Conservation (phyloP, 2,888 invertebrate species). For the Lasius fuliginosus region DNA sequence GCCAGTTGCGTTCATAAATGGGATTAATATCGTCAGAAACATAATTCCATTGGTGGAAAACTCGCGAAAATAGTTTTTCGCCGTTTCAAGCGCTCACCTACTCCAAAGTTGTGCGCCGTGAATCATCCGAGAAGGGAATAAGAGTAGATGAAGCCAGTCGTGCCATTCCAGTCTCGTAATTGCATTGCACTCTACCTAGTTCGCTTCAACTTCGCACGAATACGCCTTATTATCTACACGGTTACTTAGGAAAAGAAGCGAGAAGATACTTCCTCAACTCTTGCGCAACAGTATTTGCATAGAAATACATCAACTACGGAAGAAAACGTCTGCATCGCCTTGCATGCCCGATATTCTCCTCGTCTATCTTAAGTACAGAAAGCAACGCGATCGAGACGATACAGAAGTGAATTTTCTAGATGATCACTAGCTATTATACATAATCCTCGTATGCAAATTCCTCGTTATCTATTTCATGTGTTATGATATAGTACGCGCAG, state of each 20-base stretch:
- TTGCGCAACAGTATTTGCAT: slow-evolving; percentile 51
- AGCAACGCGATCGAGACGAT: background rate
- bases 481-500: background rate
- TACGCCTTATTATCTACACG: slow-evolving; percentile 51
- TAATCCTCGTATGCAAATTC: slow-evolving; percentile 5
- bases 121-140: slow-evolving; percentile 49
- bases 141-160: slow-evolving; percentile 55
- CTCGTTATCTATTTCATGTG: background rate
- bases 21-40: slow-evolving; percentile 35
- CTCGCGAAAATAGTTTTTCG: slow-evolving; percentile 38
- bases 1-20: slow-evolving; percentile 2
- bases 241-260: slow-evolving; percentile 46
- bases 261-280: slow-evolving; percentile 32
- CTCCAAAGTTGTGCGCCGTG: slow-evolving; percentile 32
- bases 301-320: slow-evolving; percentile 41
- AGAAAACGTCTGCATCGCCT: slow-evolving; percentile 25
- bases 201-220: slow-evolving; percentile 47
- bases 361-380: background rate
- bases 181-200: slow-evolving; percentile 46
- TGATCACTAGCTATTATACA: background rate
- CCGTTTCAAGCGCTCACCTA: slow-evolving; percentile 2
- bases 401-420: slow-evolving; percentile 22
- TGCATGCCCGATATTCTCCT: background rate
- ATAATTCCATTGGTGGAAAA: slow-evolving; percentile 45
- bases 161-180: slow-evolving; percentile 46